phyloP scores from a whole-genome alignment of 2,888 invertebrate species.

The Drosophila prostipennis region DNA sequence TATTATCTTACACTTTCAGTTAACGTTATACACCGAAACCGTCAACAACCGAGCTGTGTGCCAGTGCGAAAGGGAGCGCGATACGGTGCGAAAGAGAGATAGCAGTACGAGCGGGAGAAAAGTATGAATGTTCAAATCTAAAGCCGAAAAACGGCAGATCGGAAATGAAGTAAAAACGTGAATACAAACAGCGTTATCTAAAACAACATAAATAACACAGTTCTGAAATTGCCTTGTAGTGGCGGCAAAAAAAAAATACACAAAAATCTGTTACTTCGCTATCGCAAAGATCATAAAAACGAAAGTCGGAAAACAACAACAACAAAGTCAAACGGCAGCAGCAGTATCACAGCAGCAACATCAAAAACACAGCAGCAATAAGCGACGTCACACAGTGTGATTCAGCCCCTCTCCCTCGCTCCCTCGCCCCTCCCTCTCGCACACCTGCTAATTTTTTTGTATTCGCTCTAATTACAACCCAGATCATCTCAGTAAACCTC shows the following conservation, averaged over 20 bases:
- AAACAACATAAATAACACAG: conserved; percentile 59
- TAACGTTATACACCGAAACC: conserved; percentile 59
- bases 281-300: conserved; percentile 43
- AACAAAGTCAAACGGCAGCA: conserved; percentile 3
- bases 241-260: not conserved
- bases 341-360: conserved; percentile 13
- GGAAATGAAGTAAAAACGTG: conserved; percentile 49
- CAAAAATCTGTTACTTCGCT: conserved; percentile 23
- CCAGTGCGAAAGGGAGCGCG: conserved; percentile 5
- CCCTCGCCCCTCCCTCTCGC: conserved; percentile 16
- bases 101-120: conserved; percentile 5
- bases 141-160: conserved; percentile 55
- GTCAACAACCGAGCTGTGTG: conserved; percentile 43
- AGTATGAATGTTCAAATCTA: conserved; percentile 25
- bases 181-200: conserved; percentile 55
- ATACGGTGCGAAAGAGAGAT: conserved; percentile 10
- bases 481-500: conserved; percentile 30
- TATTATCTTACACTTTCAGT: conserved; percentile 69
- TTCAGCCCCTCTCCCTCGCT: conserved; percentile 27
- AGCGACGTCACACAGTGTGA: conserved; percentile 40
- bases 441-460: conserved; percentile 64
- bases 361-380: conserved; percentile 17
- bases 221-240: conserved; percentile 17
- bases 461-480: conserved; percentile 61
- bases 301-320: conserved; percentile 26